Conservation (phyloP, 35 echinoderm and acorn worm species). For the Ptychodera flava region DNA sequence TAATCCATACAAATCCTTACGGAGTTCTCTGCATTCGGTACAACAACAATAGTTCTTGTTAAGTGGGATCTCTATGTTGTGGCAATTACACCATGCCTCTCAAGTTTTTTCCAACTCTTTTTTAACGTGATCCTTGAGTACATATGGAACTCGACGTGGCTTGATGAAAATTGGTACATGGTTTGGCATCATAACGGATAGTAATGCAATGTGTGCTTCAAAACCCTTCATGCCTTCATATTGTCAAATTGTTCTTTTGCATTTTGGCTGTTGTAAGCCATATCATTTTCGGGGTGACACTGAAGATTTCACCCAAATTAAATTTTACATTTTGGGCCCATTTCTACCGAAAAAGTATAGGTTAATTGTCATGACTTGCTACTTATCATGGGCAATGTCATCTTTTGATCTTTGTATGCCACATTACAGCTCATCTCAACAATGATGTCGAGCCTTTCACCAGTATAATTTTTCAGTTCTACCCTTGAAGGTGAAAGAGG, state of each 20-base stretch:
- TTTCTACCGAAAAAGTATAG: background rate
- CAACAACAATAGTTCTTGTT: constrained; percentile 53
- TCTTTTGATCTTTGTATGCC: too few relatives aligned
- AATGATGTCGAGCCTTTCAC: too few relatives aligned
- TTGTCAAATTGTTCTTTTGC: background rate
- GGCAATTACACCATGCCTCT: too few relatives aligned
- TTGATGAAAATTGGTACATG: background rate
- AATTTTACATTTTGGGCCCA: background rate
- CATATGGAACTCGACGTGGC: background rate
- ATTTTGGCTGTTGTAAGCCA: background rate
- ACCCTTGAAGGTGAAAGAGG: too few relatives aligned
- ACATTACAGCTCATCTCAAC: too few relatives aligned
- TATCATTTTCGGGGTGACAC: background rate
- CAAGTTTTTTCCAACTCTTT: constrained; percentile 5
- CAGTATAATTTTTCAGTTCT: too few relatives aligned
- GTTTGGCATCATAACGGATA: background rate
- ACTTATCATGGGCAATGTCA: too few relatives aligned
- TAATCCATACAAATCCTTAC: constrained; percentile 54
- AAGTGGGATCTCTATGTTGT: constrained; percentile 16
- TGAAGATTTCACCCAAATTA: background rate
- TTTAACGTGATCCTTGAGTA: constrained; percentile 7
- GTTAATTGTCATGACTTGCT: background rate
- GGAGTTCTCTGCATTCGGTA: constrained; percentile 33
- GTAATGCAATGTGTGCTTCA: background rate
- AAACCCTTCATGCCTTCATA: background rate